Conservation (phyloP, 2,113 vertebrate genomes). For the Cavia porcellus region DNA sequence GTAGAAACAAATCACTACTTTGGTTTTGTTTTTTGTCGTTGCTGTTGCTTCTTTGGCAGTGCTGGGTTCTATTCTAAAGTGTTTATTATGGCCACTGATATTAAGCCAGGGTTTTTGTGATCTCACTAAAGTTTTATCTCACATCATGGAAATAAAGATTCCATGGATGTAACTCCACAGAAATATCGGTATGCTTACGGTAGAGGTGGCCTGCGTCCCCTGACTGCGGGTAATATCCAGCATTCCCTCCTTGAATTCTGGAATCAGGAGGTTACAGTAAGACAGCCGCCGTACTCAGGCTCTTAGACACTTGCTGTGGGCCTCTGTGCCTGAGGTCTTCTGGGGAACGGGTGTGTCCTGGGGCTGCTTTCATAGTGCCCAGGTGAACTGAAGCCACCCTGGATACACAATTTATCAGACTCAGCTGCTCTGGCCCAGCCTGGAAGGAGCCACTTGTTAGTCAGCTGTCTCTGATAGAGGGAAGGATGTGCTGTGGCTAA, state of each 20-base stretch:
- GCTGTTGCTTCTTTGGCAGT: not conserved
- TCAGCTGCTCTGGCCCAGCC: no score
- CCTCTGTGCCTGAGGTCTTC: not conserved
- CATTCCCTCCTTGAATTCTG: not conserved
- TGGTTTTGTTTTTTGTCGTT: not conserved
- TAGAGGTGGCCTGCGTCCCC: not conserved
- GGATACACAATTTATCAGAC: not conserved
- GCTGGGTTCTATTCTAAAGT: not conserved
- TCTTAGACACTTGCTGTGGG: not conserved
- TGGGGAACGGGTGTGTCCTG: fast-evolving
- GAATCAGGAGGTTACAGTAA: not conserved
- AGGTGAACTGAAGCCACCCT: fast-evolving
- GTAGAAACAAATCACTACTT: not conserved
- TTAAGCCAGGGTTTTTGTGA: not conserved
- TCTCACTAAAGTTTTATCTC: not conserved
- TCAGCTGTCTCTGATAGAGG: not conserved
- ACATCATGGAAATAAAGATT: not conserved
- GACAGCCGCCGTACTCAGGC: no score
- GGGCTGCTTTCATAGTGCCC: fast-evolving
- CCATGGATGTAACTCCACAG: not conserved
- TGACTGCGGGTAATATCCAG: not conserved
- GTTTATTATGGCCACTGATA: not conserved
- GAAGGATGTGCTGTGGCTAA: fast-evolving
- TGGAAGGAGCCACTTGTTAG: no score
- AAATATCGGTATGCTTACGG: fast-evolving